A percentile compares a stretch with the other conserved stretches of the same genome.
phyloP scores from a whole-genome alignment of 2,797 vertebrate species.

The Lithobates pipiens region DNA sequence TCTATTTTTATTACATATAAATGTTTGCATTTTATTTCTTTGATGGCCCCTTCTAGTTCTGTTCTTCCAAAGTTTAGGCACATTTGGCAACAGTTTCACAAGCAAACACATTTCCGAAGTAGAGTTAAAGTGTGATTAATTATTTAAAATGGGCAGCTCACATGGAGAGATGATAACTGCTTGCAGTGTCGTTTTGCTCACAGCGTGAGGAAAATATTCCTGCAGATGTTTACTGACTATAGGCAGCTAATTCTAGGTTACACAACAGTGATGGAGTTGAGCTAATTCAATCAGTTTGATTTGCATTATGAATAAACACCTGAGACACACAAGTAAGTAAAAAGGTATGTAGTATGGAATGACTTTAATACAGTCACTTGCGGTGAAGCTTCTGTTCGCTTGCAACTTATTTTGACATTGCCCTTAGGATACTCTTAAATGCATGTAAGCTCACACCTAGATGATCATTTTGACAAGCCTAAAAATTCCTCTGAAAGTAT shows the following conservation, averaged over 20 bases:
- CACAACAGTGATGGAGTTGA: slow-evolving; percentile 38
- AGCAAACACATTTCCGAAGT: background rate
- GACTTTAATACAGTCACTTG: slow-evolving; percentile 32
- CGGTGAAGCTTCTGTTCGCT: slow-evolving; percentile 45
- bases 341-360: slow-evolving; percentile 43
- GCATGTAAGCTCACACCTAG: slow-evolving; percentile 40
- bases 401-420: slow-evolving; percentile 51
- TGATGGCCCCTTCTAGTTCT: background rate
- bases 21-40: background rate
- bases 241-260: slow-evolving; percentile 41
- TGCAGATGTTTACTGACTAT: slow-evolving; percentile 54
- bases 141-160: slow-evolving; percentile 44
- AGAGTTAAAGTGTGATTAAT: slow-evolving; percentile 37
- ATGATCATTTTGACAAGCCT: slow-evolving; percentile 40
- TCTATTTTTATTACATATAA: background rate
- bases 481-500: background rate
- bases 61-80: background rate
- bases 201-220: slow-evolving; percentile 27
- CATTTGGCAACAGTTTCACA: background rate
- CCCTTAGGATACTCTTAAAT: slow-evolving; percentile 57
- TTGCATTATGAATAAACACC: slow-evolving; percentile 57
- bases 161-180: slow-evolving; percentile 50
- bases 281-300: slow-evolving; percentile 49
- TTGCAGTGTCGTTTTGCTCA: slow-evolving; percentile 41
- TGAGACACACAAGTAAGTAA: slow-evolving; percentile 45